Conservation (phyloP, 2,888 invertebrate species). For the Pimpla rufipes region DNA sequence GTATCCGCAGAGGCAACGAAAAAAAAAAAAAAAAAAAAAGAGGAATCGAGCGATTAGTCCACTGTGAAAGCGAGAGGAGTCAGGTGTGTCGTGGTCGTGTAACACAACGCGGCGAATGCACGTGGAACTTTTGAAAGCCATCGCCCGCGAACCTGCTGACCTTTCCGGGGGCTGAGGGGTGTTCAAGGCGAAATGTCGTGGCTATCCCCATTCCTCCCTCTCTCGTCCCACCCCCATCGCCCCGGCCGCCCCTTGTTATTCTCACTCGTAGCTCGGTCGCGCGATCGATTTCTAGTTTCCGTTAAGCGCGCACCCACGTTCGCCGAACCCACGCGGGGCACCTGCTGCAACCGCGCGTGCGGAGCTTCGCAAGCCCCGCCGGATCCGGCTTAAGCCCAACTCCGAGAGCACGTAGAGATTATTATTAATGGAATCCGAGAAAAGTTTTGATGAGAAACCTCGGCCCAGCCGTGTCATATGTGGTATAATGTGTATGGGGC, state of each 20-base stretch:
- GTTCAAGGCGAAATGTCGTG: constrained; percentile 48
- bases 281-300: constrained; percentile 67
- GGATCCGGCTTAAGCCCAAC: neutral
- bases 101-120: constrained; percentile 5
- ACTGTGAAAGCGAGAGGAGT: neutral
- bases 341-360: constrained; percentile 20
- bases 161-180: constrained; percentile 29
- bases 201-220: neutral
- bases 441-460: constrained; percentile 5
- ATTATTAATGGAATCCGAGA: constrained; percentile 11
- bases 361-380: constrained; percentile 17
- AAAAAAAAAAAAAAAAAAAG: neutral
- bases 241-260: constrained; percentile 31
- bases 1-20: neutral
- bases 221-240: neutral
- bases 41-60: neutral
- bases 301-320: constrained; percentile 54
- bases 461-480: neutral
- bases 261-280: constrained; percentile 55
- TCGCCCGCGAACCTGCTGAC: constrained; percentile 46
- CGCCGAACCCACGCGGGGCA: constrained; percentile 13
- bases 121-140: constrained; percentile 29
- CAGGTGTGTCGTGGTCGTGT: neutral
- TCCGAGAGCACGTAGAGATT: constrained; percentile 1
- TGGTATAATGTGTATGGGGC: too few species aligned